These are phyloP conservation scores for Heterocephalus glaber DNA, from an alignment of 2,113 vertebrate species.

Conservation along the genomic window DNA sequence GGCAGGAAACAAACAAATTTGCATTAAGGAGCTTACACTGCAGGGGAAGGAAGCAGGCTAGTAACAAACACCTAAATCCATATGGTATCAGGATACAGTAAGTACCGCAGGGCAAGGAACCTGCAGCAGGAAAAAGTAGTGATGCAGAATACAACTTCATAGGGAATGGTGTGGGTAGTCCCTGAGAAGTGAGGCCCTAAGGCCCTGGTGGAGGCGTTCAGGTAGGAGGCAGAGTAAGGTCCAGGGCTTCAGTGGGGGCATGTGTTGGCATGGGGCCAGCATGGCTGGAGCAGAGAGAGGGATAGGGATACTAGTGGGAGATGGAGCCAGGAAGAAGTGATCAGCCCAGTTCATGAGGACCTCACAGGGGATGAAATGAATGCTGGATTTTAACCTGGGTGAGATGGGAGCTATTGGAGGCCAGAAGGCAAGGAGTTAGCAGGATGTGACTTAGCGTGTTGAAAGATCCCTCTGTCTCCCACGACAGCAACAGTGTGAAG, in stretches of 20 bases:
- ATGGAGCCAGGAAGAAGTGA: neutral
- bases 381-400: neutral
- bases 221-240: neutral
- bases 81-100: neutral
- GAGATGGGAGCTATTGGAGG: neutral
- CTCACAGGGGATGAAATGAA: neutral
- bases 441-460: neutral
- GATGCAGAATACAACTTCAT: neutral
- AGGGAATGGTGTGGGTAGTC: neutral
- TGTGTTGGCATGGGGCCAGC: neutral
- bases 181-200: neutral
- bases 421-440: neutral
- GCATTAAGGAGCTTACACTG: neutral
- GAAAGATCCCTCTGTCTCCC: neutral
- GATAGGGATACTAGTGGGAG: neutral
- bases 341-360: neutral
- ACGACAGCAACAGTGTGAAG: neutral
- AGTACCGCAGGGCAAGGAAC: neutral
- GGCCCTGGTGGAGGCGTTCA: no score
- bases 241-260: neutral
- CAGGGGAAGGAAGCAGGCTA: neutral
- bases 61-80: neutral
- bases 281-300: neutral
- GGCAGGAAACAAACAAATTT: slow-evolving; percentile 1
- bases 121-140: neutral